Percentiles rank a stretch among this genome's conserved stretches.
Evolutionary conservation across 2,888 invertebrate genomes (phyloP).

Genomic region (Palloptera scutellata): DNA sequence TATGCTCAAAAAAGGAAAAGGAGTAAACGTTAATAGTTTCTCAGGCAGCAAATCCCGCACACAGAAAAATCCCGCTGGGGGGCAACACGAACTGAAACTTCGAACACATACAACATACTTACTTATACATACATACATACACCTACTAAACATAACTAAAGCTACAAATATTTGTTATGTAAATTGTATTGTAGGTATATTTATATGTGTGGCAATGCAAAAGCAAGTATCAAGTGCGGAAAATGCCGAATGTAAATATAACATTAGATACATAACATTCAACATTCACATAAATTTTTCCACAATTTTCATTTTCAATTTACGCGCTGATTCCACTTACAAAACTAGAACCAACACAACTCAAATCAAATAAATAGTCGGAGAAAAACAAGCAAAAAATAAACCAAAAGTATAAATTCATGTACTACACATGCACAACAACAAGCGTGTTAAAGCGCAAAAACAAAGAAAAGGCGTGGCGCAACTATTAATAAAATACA

Average conservation of each 20-base stretch:
- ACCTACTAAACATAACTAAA: background rate
- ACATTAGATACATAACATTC: too few species aligned
- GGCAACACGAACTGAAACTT: background rate
- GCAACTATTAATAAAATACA: slow-evolving; percentile 24
- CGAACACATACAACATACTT: background rate
- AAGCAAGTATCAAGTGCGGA: too few species aligned
- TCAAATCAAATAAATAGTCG: background rate
- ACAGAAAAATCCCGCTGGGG: too few species aligned
- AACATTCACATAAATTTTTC: too few species aligned
- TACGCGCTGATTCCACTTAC: background rate
- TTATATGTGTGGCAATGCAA: too few species aligned
- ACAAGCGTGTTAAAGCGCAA: slow-evolving; percentile 15
- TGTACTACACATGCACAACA: background rate
- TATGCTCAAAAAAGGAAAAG: background rate
- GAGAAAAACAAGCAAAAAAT: background rate
- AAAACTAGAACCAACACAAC: background rate
- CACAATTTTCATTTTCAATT: slow-evolving; percentile 7
- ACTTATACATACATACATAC: slow-evolving; percentile 1
- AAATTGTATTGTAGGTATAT: too few species aligned
- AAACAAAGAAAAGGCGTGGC: slow-evolving; percentile 32
- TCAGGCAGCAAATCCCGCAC: too few species aligned
- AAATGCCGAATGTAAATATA: too few species aligned
- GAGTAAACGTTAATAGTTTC: background rate
- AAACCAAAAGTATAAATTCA: background rate
- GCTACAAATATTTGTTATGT: too few species aligned